Evolutionary conservation across 2,797 vertebrate species (phyloP), one percentile per base, ranked within the genome.

Genomic region (Sardinella longiceps): DNA sequence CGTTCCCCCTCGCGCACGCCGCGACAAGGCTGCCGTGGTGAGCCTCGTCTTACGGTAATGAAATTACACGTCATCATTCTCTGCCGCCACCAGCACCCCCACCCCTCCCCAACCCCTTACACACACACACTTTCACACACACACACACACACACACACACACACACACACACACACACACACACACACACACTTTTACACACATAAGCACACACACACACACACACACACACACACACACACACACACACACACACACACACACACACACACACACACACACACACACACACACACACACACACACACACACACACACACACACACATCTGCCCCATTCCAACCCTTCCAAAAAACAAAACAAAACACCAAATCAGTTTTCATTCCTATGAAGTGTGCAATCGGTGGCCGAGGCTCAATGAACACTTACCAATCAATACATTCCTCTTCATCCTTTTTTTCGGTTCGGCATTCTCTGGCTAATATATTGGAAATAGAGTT

Each of bases 401-500:
- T 94, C 92, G 90, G 90, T 87, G 63, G 89, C 88, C 86, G 88
- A 93, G 92, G 93, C 93, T 93, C 92, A 94, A 93, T 92, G 92
- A 92, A 93, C 90, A 90, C 92, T 90, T 90, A 92, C 90, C 92
- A 94, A 95, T 96, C 95, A 94, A 95, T 95, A 95, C 89, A 0
- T 88, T 91, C 87, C 90, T 84, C 91, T 90, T 20, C 37, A 23
- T 70, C 33, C 33, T 15, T 37, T 33, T 70, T 92, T n/a, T 82
- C 84, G 83, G 83, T 80, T 88, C 82, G 85, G 60, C 33, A 56
- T 83, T 85, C 85, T 89, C 84, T 85, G 77, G 87, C 90, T 96
- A 95, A 95, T 95, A 95, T 95, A 95, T 95, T 94, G 94, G 93
- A 95, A 95, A 95, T 93, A 90, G 94, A 95, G 94, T 95, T 94